These are phyloP conservation scores for Pyrgus malvae DNA, from an alignment of 2,888 invertebrate species.

Conservation along the genomic window DNA sequence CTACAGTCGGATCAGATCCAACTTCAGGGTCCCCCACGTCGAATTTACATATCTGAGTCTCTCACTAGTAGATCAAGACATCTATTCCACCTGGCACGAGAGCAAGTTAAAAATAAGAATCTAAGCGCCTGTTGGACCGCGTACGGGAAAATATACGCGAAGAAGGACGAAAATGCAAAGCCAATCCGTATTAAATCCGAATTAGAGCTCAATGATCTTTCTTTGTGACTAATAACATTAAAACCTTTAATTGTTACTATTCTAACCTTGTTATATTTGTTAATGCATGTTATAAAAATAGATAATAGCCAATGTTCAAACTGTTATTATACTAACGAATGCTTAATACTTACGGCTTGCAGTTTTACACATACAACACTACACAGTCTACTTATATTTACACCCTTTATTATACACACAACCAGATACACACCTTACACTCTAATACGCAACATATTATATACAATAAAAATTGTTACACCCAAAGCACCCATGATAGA, in stretches of 20 bases:
- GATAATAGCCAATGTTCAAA: too few relatives aligned
- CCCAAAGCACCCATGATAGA: too few relatives aligned
- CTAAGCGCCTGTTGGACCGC: background rate
- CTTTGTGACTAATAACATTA: background rate
- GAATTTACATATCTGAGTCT: slow-evolving; percentile 12
- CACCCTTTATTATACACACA: too few relatives aligned
- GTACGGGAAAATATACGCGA: background rate
- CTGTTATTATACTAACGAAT: too few relatives aligned
- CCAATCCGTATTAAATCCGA: background rate
- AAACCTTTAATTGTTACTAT: too few relatives aligned
- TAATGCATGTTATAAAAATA: too few relatives aligned
- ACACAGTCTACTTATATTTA: too few relatives aligned
- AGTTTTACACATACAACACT: too few relatives aligned
- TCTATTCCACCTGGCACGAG: background rate
- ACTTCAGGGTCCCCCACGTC: slow-evolving; percentile 14
- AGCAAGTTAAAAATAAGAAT: background rate
- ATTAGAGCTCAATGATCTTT: background rate
- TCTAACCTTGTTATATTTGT: background rate
- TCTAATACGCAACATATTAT: too few relatives aligned
- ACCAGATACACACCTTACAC: too few relatives aligned
- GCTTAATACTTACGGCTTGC: too few relatives aligned
- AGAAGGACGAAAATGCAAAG: background rate
- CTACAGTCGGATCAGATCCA: slow-evolving; percentile 27
- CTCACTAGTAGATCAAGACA: background rate
- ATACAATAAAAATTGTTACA: too few relatives aligned